Base-by-base conservation (phyloP, 2,113 vertebrate genomes). In the Pontoporia blainvillei region DNA sequence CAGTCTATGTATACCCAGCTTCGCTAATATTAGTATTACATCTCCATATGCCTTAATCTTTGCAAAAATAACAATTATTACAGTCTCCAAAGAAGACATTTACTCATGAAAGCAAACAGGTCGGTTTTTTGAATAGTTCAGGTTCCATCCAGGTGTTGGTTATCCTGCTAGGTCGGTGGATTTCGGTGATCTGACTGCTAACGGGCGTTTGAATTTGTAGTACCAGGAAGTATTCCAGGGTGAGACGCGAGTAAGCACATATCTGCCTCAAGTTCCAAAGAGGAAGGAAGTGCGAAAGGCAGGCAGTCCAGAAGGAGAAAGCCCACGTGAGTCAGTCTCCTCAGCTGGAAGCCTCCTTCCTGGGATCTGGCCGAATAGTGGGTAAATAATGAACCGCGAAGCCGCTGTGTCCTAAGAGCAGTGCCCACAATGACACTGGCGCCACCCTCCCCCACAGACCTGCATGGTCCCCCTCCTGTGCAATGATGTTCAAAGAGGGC, bases 401-500 rank as follows among this genome's bases (percentile, higher is more conserved):
- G 27, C 34, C 0, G 0, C 44, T 81, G 20, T 44, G 3, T 71
- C 54, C 69, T 93, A 71, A 92, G 87, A 95, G 93, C 92, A 41
- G 75, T 41, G 85, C 79, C 95, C 79, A 52, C 64, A 20, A 34
- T 93, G 92, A 93, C 93, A 0, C 90, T 36, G 23, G 46, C 14
- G 21, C 15, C 83, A 52, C 79, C 90, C 91, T 90, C 71, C 67
- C 86, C 96, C 92, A 62, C 66, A 81, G 97, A 31, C 84, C 57
- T n/a, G n/a, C 61, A 73, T 96, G 86, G 98, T 97, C 0, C 67
- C 62, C 3, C 96, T 89, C 95, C 98, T 94, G 79, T 82, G 92
- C 94, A 94, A 97, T 98, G 98, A 98, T 97, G 94, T 96, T 84
- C 69, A 89, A 92, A 90, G 29, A 97, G 96, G 94, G 75, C 95